Evolutionary conservation across 37 sponge, comb jelly and placozoan species (phyloP).

Genomic region (Bolinopsis microptera): DNA sequence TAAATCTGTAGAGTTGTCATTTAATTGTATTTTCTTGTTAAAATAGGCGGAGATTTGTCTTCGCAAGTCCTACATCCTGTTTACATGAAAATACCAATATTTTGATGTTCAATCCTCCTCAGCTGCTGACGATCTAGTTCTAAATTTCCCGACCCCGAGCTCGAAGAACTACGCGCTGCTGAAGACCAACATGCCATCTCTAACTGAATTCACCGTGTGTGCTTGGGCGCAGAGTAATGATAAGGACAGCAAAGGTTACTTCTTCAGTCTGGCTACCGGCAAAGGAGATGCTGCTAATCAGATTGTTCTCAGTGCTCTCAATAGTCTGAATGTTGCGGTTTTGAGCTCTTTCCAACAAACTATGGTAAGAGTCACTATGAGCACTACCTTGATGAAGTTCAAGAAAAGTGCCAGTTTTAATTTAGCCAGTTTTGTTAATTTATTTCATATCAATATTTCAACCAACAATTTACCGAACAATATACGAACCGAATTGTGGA

Average conservation of each 20-base stretch:
- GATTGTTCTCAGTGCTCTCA: slow-evolving; percentile 16
- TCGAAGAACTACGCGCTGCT: slow-evolving; percentile 25
- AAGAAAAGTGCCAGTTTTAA: too few species aligned
- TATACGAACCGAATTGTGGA: too few species aligned
- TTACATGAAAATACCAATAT: too few species aligned
- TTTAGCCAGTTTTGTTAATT: too few species aligned
- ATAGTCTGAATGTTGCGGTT: neutral
- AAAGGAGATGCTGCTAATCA: neutral
- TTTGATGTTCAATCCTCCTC: too few species aligned
- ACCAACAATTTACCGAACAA: too few species aligned
- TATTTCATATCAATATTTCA: too few species aligned
- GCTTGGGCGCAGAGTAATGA: slow-evolving; percentile 35
- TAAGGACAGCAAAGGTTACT: slow-evolving; percentile 48
- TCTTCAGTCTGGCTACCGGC: slow-evolving; percentile 60
- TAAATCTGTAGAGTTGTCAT: too few species aligned
- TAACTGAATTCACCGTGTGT: slow-evolving; percentile 29
- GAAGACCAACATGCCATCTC: neutral
- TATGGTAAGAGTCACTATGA: neutral
- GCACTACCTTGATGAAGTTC: too few species aligned
- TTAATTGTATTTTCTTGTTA: too few species aligned
- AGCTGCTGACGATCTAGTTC: slow-evolving; percentile 20
- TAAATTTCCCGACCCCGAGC: slow-evolving; percentile 15
- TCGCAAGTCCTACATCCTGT: too few species aligned
- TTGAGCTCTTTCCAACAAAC: neutral
- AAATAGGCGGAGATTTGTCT: too few species aligned